These are phyloP conservation scores for Tetropium fuscum DNA, from an alignment of 2,888 invertebrate species.

Conservation along the genomic window DNA sequence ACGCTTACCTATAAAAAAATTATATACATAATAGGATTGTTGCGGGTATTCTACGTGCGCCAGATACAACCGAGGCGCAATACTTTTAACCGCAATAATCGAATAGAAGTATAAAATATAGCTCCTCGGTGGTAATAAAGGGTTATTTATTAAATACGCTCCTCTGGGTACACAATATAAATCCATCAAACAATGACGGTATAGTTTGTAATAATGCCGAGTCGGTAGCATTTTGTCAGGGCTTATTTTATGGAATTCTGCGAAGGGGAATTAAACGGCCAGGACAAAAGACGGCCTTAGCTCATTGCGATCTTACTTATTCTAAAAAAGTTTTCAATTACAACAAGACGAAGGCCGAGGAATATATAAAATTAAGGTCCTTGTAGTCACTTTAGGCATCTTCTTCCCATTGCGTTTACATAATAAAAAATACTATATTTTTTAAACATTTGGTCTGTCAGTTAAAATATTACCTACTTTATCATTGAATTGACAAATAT, in stretches of 20 bases:
- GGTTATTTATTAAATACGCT: conserved; percentile 25
- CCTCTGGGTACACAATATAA: conserved; percentile 9
- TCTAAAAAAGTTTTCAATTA: conserved; percentile 29
- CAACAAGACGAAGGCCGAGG: conserved; percentile 17
- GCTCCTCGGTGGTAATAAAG: conserved; percentile 6
- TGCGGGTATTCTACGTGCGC: neutral
- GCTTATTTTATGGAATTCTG: conserved; percentile 1
- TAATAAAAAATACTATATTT: too few species aligned
- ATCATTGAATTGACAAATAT: too few species aligned
- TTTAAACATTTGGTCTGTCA: too few species aligned
- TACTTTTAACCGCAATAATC: neutral
- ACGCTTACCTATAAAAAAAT: too few species aligned
- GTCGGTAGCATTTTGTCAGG: conserved; percentile 1
- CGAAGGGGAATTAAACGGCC: conserved; percentile 11
- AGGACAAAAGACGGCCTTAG: conserved; percentile 6
- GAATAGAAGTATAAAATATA: conserved; percentile 7
- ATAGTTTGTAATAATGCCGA: conserved; percentile 16
- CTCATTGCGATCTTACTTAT: conserved; percentile 15
- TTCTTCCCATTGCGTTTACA: too few species aligned
- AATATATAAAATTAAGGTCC: conserved; percentile 13
- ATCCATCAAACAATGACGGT: conserved; percentile 14
- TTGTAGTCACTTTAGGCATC: conserved; percentile 20
- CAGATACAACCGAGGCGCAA: neutral
- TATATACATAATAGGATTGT: neutral
- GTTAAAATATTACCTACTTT: too few species aligned